Evolutionary conservation across 2,888 invertebrate genomes (phyloP).

Genomic region (Spilarctia lutea): DNA sequence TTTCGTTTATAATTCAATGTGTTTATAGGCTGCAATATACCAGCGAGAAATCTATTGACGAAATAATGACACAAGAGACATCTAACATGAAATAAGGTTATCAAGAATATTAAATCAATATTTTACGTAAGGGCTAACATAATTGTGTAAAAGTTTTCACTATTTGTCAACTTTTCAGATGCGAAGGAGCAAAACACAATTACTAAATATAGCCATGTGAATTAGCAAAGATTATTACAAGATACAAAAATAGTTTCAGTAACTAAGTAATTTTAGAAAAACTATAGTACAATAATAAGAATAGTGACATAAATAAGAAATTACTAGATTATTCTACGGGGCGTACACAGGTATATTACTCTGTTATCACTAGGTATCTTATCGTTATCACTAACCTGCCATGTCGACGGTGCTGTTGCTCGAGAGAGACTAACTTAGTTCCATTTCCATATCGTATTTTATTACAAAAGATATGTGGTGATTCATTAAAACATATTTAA

Average conservation of each 20-base stretch:
- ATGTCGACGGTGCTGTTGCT: slow-evolving; percentile 52
- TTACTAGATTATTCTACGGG: slow-evolving; percentile 21
- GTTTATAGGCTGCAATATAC: background rate
- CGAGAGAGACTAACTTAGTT: slow-evolving; percentile 45
- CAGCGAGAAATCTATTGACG: background rate
- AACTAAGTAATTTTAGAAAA: background rate
- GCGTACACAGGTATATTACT: slow-evolving; percentile 22
- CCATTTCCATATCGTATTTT: slow-evolving; percentile 45
- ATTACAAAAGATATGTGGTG: slow-evolving; percentile 46
- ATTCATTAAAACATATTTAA: slow-evolving; percentile 41
- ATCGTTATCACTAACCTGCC: slow-evolving; percentile 63
- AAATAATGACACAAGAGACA: background rate
- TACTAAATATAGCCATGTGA: background rate
- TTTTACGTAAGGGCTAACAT: too few species aligned
- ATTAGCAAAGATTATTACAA: background rate
- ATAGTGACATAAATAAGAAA: slow-evolving; percentile 6
- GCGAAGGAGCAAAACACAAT: background rate
- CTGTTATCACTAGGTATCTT: slow-evolving; percentile 49
- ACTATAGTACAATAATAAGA: background rate
- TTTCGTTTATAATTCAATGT: background rate
- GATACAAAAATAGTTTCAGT: background rate
- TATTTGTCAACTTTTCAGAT: background rate
- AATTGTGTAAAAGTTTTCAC: background rate
- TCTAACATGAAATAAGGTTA: too few species aligned
- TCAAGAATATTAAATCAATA: background rate